Evolutionary conservation across 2,113 vertebrate species (phyloP), one percentile per base, ranked within the genome.

Genomic region (Terrapene triunguis): DNA sequence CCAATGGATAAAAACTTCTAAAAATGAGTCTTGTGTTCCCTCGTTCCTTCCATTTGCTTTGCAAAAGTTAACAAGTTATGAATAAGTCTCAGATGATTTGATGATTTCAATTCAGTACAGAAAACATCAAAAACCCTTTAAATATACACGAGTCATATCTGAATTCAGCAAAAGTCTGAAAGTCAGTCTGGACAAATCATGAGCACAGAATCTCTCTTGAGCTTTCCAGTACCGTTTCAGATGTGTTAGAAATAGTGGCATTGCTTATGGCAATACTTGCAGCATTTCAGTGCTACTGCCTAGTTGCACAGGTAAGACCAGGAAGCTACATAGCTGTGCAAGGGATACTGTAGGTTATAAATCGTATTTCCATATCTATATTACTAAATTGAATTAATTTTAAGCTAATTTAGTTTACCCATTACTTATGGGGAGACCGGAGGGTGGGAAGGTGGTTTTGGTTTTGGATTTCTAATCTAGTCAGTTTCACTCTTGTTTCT

Each of bases 151-250:
- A 32, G 6, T 54, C 38, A 32, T 8, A 62, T 88, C 3, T 85
- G 69, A 84, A 92, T n/a, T 50, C 1, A 83, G 32, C 2, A 5
- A 1, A n/a, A 83, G 83, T 80, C 53, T 90, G 76, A 32, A 85
- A 93, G 17, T 55, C 47, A 81, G 25, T 76, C 80, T 3, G 25
- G 29, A 87, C 93, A 92, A 72, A 22, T 95, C 53, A 87, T 25
- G 11, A 44, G 22, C 72, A 76, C 4, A 44, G 42, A 9, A 48
- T 22, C 7, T 42, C 80, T 54, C 2, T 85, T n/a, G 38, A 69
- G 6, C 6, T 85, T 89, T 87, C 44, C 59, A 25, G 16, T 8
- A 44, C 1, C 1, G 1, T 1, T 0, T 38, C 35, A 55, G 76
- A 78, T 89, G 27, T 82, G 5, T 53, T 59, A 87, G 50, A 92